A percentile compares a stretch with the other conserved stretches of the same genome.
Conservation (phyloP, 2,888 invertebrate genomes). For the Argyresthia albistria region DNA sequence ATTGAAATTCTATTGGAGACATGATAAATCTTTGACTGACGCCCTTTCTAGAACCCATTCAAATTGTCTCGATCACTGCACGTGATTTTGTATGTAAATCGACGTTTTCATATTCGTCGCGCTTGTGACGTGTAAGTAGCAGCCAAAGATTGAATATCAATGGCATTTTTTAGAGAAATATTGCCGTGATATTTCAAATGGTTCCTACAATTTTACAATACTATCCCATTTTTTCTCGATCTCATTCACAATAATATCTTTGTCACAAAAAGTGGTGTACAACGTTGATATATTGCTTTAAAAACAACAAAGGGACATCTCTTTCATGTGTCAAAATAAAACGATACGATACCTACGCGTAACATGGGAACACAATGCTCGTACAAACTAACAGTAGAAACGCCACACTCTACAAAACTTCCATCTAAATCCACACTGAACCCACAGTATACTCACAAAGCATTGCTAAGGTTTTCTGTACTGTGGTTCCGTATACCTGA, state of each 20-base stretch:
- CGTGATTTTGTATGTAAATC: slow-evolving; percentile 10
- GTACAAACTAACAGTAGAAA: slow-evolving; percentile 11
- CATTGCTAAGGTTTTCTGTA: not conserved
- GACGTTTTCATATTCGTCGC: slow-evolving; percentile 7
- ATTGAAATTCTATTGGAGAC: slow-evolving; percentile 57
- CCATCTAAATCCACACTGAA: not conserved
- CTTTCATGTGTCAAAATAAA: slow-evolving; percentile 52
- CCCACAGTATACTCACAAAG: not conserved
- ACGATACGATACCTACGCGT: slow-evolving; percentile 39
- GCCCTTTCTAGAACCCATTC: slow-evolving; percentile 39
- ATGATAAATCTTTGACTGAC: slow-evolving; percentile 48
- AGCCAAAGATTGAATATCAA: not conserved
- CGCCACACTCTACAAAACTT: not conserved
- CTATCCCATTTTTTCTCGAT: slow-evolving; percentile 15
- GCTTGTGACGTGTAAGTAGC: not conserved
- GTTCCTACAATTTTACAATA: slow-evolving; percentile 10
- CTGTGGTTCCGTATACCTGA: not conserved
- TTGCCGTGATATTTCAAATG: slow-evolving; percentile 10
- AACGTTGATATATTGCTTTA: slow-evolving; percentile 52
- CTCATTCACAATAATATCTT: slow-evolving; percentile 28
- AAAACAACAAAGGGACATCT: slow-evolving; percentile 53
- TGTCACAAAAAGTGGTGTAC: slow-evolving; percentile 40
- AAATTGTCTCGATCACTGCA: slow-evolving; percentile 38
- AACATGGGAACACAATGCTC: slow-evolving; percentile 25
- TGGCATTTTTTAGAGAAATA: not conserved